Evolutionary conservation across 2,113 vertebrate genomes (phyloP), one percentile per base, ranked within the genome.

Genomic region (Drymodes brunneopygia): DNA sequence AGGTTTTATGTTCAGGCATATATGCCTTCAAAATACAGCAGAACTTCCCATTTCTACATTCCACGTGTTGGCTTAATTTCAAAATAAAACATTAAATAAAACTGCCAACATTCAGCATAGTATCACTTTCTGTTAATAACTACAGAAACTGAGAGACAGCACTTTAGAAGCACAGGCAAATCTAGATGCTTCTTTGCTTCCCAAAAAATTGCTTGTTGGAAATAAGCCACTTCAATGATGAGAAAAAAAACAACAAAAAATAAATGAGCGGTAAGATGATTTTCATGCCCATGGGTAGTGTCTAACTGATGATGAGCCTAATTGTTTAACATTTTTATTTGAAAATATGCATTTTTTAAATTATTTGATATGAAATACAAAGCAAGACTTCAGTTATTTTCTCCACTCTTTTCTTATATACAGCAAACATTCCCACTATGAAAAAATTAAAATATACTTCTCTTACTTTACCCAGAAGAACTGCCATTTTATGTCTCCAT

Each of bases 401-500:
- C 58, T 90, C 60, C 61, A 85, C 44, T 45, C 14, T 95, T 71
- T 88, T 75, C 66, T 83, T 83, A 89, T 9, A 87, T 66, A 90
- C 60, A 92, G 80, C 74, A 84, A 88, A 64, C 18, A 58, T 42
- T 56, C 31, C 56, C 70, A 75, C 11, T 67, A 65, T 15, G 42
- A 79, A 81, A 88, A 92, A 40, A 45, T 74, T 75, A 82, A 62
- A 62, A 56, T 81, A 36, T 89, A 75, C 58, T 95, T 90, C 95
- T 97, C 98, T 98, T 98, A 99, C 99, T 98, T 99, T 99, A 86
- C 99, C 99, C 93, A 99, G 98, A 33, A 99, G 98, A 69, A 99
- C 99, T 40, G 99, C 98, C 99, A 99, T 99, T 98, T 99, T 99
- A 97, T 99, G 99, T 94, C 99, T 99, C 99, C 99, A 99, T 94